These are phyloP conservation scores for Pteronotus mesoamericanus DNA, from an alignment of 2,797 vertebrate genomes.

Conservation along the genomic window DNA sequence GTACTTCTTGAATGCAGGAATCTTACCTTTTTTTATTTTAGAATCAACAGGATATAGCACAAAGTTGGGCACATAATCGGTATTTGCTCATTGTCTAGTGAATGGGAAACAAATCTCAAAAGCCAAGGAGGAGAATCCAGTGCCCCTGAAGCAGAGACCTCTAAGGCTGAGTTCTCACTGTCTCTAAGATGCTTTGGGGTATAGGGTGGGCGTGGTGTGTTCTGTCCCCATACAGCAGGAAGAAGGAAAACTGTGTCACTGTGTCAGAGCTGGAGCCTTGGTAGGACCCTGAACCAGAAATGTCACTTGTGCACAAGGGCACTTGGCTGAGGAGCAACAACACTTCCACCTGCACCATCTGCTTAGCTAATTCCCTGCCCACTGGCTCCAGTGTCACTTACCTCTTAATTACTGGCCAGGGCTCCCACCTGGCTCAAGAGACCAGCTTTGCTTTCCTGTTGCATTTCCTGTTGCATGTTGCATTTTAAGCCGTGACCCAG, in stretches of 20 bases:
- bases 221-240: background rate
- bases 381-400: constrained; percentile 58
- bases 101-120: background rate
- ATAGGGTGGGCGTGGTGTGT: background rate
- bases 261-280: constrained; percentile 34
- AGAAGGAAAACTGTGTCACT: background rate
- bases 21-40: background rate
- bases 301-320: constrained; percentile 60
- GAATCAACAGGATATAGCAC: background rate
- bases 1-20: background rate
- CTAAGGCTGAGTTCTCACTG: background rate
- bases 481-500: constrained; percentile 54
- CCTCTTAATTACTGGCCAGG: constrained; percentile 72
- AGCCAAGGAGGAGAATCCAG: background rate
- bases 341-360: constrained; percentile 65
- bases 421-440: constrained; percentile 54
- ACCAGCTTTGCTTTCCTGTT: constrained; percentile 45
- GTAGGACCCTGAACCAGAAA: constrained; percentile 36
- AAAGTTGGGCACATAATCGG: background rate
- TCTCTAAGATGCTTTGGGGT: background rate
- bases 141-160: background rate
- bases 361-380: constrained; percentile 57
- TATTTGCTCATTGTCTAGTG: background rate
- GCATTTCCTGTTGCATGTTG: constrained; percentile 57
- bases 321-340: constrained; percentile 49